Evolutionary conservation across 2,113 vertebrate genomes (phyloP).

Genomic region (Myxocyprinus asiaticus): DNA sequence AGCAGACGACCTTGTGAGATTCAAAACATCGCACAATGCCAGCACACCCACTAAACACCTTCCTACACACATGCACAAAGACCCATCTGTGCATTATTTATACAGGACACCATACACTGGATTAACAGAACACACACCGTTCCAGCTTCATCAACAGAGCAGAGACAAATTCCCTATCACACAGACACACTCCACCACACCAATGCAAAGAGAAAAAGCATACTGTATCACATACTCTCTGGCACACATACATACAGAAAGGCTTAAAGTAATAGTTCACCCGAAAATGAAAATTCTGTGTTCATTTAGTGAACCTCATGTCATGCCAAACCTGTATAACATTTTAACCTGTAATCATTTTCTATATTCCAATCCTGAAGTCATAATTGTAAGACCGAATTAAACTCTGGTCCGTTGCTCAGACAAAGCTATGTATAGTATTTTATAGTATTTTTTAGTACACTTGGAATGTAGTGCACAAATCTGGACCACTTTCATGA

Average conservation of each 20-base stretch:
- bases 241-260: not conserved
- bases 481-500: no score
- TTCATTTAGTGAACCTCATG: not conserved
- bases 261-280: slow-evolving; percentile 11
- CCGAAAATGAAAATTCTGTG: not conserved
- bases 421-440: no score
- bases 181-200: slow-evolving; percentile 22
- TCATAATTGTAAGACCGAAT: no score
- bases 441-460: no score
- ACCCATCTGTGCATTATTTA: slow-evolving; percentile 31
- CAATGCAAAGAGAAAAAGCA: slow-evolving; percentile 4
- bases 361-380: no score
- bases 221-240: slow-evolving; percentile 16
- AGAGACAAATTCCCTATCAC: slow-evolving; percentile 16
- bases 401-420: no score
- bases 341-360: no score
- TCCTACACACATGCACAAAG: slow-evolving; percentile 51
- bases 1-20: slow-evolving; percentile 64
- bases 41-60: slow-evolving; percentile 67
- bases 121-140: slow-evolving; percentile 47
- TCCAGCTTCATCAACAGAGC: slow-evolving; percentile 39
- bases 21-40: slow-evolving; percentile 24
- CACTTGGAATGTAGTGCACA: no score
- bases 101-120: slow-evolving; percentile 31
- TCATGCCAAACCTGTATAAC: not conserved